Conservation (phyloP, 2,888 invertebrate species). For the Nebria salina region DNA sequence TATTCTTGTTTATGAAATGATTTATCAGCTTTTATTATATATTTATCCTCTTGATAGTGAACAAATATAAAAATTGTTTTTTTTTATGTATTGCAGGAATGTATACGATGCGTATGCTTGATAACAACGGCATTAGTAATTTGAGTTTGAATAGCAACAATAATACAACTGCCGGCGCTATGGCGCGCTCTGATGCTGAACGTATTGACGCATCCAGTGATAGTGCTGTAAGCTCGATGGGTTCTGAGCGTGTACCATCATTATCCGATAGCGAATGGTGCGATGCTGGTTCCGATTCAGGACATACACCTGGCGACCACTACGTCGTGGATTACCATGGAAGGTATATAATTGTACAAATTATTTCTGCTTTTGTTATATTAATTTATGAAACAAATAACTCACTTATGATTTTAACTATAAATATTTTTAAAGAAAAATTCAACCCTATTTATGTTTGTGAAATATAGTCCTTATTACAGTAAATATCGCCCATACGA, state of each 20-base stretch:
- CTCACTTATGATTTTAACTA: too few species aligned
- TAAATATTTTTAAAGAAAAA: too few species aligned
- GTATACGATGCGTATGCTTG: constrained; percentile 89
- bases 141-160: constrained; percentile 55
- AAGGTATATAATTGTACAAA: constrained; percentile 58
- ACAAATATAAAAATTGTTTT: not conserved
- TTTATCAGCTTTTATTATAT: too few species aligned
- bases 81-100: constrained; percentile 69
- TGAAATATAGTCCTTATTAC: constrained; percentile 48
- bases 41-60: too few species aligned
- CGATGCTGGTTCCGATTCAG: constrained; percentile 85
- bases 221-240: constrained; percentile 93
- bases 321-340: constrained; percentile 79
- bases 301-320: constrained; percentile 70
- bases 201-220: constrained; percentile 88
- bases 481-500: constrained; percentile 80
- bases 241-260: constrained; percentile 88
- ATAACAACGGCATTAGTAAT: constrained; percentile 64
- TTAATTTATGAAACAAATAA: too few species aligned
- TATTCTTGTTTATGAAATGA: too few species aligned
- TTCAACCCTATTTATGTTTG: constrained; percentile 22
- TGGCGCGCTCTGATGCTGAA: constrained; percentile 67
- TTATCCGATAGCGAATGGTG: constrained; percentile 92
- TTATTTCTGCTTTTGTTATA: not conserved
- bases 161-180: constrained; percentile 57